Conservation (phyloP, 2,888 invertebrate genomes). For the Mythimna albipuncta region DNA sequence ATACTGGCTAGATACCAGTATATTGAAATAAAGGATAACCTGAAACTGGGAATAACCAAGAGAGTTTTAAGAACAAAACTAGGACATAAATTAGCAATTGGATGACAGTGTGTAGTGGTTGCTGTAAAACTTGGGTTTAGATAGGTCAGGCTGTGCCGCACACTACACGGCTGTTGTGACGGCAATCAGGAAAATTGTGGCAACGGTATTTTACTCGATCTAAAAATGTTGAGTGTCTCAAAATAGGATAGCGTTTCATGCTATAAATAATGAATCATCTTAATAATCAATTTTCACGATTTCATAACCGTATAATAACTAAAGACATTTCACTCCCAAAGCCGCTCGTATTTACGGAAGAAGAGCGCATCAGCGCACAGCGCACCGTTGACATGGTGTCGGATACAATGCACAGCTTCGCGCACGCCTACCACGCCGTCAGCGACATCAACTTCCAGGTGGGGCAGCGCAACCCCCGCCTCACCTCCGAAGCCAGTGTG, state of each 20-base stretch:
- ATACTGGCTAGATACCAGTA: not conserved
- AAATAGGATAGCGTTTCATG: too few relatives aligned
- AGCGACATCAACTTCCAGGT: conserved; percentile 94
- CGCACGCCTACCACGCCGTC: conserved; percentile 97
- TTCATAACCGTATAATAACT: not conserved
- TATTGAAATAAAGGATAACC: not conserved
- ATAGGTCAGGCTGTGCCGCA: not conserved
- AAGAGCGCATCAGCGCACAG: conserved; percentile 90
- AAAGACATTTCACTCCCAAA: conserved; percentile 41
- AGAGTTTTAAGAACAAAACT: not conserved
- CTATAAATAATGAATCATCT: too few relatives aligned
- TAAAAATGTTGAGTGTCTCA: too few relatives aligned
- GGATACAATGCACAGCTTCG: conserved; percentile 95
- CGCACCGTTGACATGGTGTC: conserved; percentile 94
- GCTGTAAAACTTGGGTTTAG: not conserved
- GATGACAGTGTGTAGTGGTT: not conserved
- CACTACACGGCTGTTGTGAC: not conserved
- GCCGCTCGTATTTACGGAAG: conserved; percentile 68
- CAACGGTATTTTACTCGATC: too few relatives aligned
- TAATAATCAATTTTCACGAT: not conserved
- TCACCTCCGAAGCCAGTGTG: conserved; percentile 71
- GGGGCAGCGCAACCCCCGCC: conserved; percentile 71
- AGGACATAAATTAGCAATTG: too few relatives aligned
- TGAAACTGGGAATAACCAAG: too few relatives aligned
- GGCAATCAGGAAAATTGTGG: too few relatives aligned